Percentiles rank a stretch among this genome's conserved stretches.
Evolutionary conservation across 1,140 invertebrate species (phyloP).

Genomic region (Thaumetopoea pityocampa): DNA sequence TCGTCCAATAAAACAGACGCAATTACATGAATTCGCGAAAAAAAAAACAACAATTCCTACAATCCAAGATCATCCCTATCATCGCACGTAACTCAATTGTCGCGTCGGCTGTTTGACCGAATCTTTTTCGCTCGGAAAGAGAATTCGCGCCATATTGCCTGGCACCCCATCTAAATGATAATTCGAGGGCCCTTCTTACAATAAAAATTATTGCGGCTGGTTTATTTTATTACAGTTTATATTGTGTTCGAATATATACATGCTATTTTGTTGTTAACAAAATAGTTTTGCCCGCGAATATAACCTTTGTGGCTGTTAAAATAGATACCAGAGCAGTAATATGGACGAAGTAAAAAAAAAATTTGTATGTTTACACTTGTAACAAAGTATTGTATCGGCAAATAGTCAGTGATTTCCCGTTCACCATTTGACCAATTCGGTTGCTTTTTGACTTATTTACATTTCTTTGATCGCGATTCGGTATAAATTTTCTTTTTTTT

Average conservation of each 20-base stretch:
- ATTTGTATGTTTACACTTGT: slow-evolving; percentile 22
- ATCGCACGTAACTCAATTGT: slow-evolving; percentile 52
- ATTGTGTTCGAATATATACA: slow-evolving; percentile 64
- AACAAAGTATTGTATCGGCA: slow-evolving; percentile 26
- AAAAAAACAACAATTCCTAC: too few species aligned
- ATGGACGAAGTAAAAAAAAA: too few species aligned
- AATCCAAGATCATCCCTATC: slow-evolving; percentile 41
- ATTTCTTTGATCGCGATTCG: slow-evolving; percentile 17
- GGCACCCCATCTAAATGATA: slow-evolving; percentile 70
- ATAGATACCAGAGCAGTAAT: too few species aligned
- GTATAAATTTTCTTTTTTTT: slow-evolving; percentile 30
- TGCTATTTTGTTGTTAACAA: slow-evolving; percentile 14
- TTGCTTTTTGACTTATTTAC: slow-evolving; percentile 33
- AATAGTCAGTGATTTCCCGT: slow-evolving; percentile 38
- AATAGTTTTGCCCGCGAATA: slow-evolving; percentile 13
- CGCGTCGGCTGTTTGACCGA: slow-evolving; percentile 33
- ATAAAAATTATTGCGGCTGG: slow-evolving; percentile 72
- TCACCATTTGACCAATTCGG: slow-evolving; percentile 38
- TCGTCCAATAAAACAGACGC: slow-evolving; percentile 40
- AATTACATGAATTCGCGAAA: slow-evolving; percentile 38
- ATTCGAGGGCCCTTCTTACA: slow-evolving; percentile 64
- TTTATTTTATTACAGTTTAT: slow-evolving; percentile 72
- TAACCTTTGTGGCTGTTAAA: slow-evolving; percentile 15
- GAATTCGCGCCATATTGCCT: slow-evolving; percentile 64
- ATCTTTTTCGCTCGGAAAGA: slow-evolving; percentile 50